Evolutionary conservation across 2,888 invertebrate genomes (phyloP).

Genomic region (Salpingus planirostris): DNA sequence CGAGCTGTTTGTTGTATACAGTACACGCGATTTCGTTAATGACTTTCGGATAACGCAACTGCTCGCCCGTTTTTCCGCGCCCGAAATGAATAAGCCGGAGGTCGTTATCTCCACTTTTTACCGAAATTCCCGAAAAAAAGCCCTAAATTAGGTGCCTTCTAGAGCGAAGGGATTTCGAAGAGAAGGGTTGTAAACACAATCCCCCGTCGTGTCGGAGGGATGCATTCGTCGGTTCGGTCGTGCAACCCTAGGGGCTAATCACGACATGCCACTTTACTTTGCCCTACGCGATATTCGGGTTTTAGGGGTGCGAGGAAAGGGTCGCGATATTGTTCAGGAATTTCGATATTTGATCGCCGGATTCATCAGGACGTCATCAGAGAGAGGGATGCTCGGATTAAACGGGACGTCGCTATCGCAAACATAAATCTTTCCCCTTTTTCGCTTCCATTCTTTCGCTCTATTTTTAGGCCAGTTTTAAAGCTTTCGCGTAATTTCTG

Average conservation of each 20-base stretch:
- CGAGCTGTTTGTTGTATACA: conserved; percentile 18
- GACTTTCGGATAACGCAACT: conserved; percentile 20
- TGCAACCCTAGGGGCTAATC: conserved; percentile 32
- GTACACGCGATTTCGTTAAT: conserved; percentile 22
- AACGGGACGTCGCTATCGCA: neutral
- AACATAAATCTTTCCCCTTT: too few species aligned
- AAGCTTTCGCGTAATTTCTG: too few species aligned
- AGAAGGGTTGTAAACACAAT: conserved; percentile 9
- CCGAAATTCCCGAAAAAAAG: too few species aligned
- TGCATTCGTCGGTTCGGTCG: too few species aligned
- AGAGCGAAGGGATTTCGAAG: neutral
- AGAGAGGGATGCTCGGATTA: neutral
- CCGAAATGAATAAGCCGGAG: neutral
- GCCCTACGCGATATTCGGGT: conserved; percentile 22
- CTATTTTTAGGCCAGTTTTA: too few species aligned
- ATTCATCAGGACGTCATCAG: too few species aligned
- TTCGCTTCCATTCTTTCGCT: too few species aligned
- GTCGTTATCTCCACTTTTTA: neutral
- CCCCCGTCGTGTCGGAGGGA: conserved; percentile 13
- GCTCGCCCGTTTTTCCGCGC: conserved; percentile 13
- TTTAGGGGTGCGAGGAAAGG: conserved; percentile 20
- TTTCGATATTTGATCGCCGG: conserved; percentile 9
- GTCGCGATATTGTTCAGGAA: conserved; percentile 23
- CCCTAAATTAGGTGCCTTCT: neutral
- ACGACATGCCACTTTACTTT: conserved; percentile 35